Evolutionary conservation across 2,113 vertebrate species (phyloP), one percentile per base, ranked within the genome.

Genomic region (Melanerpes aurifrons): DNA sequence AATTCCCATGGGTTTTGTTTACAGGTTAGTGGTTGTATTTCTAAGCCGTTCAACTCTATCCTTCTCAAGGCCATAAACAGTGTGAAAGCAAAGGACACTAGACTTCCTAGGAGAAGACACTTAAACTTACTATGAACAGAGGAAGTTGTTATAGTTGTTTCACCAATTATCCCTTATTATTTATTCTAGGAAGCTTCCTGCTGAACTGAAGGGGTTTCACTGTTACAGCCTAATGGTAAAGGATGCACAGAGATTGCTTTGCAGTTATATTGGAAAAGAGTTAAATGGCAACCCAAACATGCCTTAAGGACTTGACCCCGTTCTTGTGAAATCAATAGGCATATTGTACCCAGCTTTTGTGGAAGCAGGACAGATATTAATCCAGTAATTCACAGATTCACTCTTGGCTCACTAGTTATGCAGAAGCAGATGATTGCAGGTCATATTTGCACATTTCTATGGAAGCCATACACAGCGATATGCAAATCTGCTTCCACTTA

Each of bases 61-160:
- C 92, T 95, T 97, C 90, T 93, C 89, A 96, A 95, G 90, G 79
- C 87, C 85, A 69, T 67, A 77, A 95, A 91, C 87, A 89, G 43
- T 64, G 63, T 69, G 88, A 78, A 79, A 93, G 64, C 78, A 82
- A 82, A 91, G 70, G 31, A 91, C 25, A 29, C 26, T 28, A 73
- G 69, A 50, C 47, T 9, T 93, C 73, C 78, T 82, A 63, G 15
- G 32, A 85, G 45, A 94, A 63, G 83, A 82, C 57, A 89, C 43
- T 96, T 91, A 92, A 72, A 86, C 92, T 89, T 86, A 50, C 64
- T 79, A 31, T 37, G 43, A 77, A 86, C 9, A 92, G 68, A 82
- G 70, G 24, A 86, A 86, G 59, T 69, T 69, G 32, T 91, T 73
- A 47, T 25, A 84, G 56, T 73, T 31, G 43, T 62, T 89, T 88